Percentiles rank a stretch among this genome's conserved stretches.
These are phyloP conservation scores for Sebastes glaucus DNA, from an alignment of 2,797 vertebrate genomes.

Conservation along the genomic window DNA sequence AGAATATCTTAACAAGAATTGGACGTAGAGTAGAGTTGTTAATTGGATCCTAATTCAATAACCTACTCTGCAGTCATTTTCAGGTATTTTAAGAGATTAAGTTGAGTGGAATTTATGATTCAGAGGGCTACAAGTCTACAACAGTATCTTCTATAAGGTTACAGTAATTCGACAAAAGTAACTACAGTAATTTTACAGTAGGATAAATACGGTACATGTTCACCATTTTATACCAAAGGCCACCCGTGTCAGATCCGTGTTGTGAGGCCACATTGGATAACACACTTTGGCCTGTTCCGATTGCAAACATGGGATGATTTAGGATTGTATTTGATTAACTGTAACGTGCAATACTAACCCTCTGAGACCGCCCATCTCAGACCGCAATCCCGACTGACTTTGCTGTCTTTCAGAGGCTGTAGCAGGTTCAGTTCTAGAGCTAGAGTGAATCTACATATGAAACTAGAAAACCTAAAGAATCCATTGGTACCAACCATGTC, in stretches of 20 bases:
- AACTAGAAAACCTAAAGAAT: too few species aligned
- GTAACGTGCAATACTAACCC: neutral
- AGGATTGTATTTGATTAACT: neutral
- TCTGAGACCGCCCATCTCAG: too few species aligned
- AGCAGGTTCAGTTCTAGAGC: too few species aligned
- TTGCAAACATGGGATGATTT: neutral
- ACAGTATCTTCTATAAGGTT: too few species aligned
- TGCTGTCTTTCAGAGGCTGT: too few species aligned
- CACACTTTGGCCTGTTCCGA: neutral
- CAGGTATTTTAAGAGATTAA: neutral
- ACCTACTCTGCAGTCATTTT: neutral
- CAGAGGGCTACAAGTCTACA: too few species aligned
- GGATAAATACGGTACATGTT: neutral
- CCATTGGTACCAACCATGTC: too few species aligned
- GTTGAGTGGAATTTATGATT: neutral
- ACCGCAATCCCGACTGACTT: too few species aligned
- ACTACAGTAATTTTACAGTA: too few species aligned
- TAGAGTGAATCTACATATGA: too few species aligned
- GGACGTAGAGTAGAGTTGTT: accelerated
- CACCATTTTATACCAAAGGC: neutral
- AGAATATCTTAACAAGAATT: neutral
- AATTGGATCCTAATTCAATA: neutral
- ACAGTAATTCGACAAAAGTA: too few species aligned
- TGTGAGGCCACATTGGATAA: neutral
- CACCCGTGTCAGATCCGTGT: too few species aligned